Base-by-base conservation (phyloP, 2,797 vertebrate species). In the Pteropus rufus region DNA sequence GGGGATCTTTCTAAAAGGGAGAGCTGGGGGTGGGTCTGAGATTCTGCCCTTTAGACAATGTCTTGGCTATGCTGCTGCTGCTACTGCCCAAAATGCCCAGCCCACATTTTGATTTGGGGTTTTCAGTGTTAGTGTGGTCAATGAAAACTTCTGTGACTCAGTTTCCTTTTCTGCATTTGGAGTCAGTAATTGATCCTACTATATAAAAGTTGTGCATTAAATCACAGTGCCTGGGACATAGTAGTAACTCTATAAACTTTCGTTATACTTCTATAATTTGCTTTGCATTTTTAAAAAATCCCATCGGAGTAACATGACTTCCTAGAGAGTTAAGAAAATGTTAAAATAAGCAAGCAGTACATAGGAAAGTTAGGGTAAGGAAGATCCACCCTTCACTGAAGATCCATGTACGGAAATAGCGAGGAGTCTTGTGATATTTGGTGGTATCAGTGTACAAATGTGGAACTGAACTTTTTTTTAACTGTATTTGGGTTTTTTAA, bases 401-500 rank as follows among this genome's bases (percentile, higher is more conserved):
- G 56, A 5, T 62, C 46, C 15, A 58, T 54, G 64, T 62, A 46
- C 7, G 49, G 11, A 79, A 72, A 56, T 67, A 84, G 31, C 39
- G 54, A 62, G 2, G 1, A 56, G 64, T 67, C 24, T 80, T 95
- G 49, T 58, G 81, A 83, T 81, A 77, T 85, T 58, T 56, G 16
- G 18, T 64, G 19, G 23, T 31, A 75, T 83, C 23, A 4, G 24
- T 77, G 36, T 36, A 23, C 9, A 10, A 46, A 16, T 29, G 12
- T 82, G n/a, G 34, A 90, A 65, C 3, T 72, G 58, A 95, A 87
- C 31, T 62, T 90, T 62, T 16, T 0, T 41, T 36, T 36, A 49
- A 95, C 77, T 70, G 31, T 82, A 34, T 72, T 87, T 96, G 31
- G 21, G 19, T 73, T 94, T 87, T 67, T 89, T 95, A 69, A 97